Conservation (phyloP, 1,140 invertebrate genomes). For the Drosophila lacertosa region DNA sequence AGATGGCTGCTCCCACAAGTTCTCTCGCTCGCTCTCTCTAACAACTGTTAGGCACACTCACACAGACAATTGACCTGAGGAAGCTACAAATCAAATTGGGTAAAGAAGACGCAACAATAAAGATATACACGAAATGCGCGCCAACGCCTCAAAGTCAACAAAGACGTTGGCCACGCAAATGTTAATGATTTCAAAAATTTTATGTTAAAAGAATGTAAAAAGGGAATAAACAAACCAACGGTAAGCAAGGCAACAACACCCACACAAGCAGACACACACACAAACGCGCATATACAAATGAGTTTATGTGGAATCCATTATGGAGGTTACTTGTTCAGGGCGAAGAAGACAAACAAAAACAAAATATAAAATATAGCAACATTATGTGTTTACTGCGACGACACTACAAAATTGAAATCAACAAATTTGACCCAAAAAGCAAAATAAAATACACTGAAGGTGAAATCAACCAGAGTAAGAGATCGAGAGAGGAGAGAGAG, state of each 20-base stretch:
- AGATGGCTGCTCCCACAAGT: slow-evolving; percentile 15
- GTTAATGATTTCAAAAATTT: slow-evolving; percentile 11
- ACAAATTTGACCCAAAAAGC: slow-evolving; percentile 80
- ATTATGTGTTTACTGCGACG: slow-evolving; percentile 38
- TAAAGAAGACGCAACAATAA: slow-evolving; percentile 27
- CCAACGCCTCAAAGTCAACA: slow-evolving; percentile 30
- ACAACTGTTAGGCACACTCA: slow-evolving; percentile 8
- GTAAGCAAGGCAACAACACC: slow-evolving; percentile 36
- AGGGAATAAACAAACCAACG: slow-evolving; percentile 59
- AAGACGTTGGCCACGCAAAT: slow-evolving; percentile 18
- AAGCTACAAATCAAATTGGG: slow-evolving; percentile 27
- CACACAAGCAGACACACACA: slow-evolving; percentile 42
- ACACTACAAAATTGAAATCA: slow-evolving; percentile 74
- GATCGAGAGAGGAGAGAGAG: slow-evolving; percentile 22
- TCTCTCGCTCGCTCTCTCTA: slow-evolving; percentile 6
- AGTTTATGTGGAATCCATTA: slow-evolving; percentile 25
- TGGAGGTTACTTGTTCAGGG: slow-evolving; percentile 49
- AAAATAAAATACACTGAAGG: slow-evolving; percentile 59
- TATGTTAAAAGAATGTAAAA: slow-evolving; percentile 38
- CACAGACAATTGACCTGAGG: slow-evolving; percentile 15
- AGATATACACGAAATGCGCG: slow-evolving; percentile 41
- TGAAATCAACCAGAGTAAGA: slow-evolving; percentile 68
- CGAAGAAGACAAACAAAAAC: slow-evolving; percentile 22
- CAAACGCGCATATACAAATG: slow-evolving; percentile 6
- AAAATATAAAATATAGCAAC: slow-evolving; percentile 68